Evolutionary conservation across 2,888 invertebrate species (phyloP).

Genomic region (Lissonota sp.): DNA sequence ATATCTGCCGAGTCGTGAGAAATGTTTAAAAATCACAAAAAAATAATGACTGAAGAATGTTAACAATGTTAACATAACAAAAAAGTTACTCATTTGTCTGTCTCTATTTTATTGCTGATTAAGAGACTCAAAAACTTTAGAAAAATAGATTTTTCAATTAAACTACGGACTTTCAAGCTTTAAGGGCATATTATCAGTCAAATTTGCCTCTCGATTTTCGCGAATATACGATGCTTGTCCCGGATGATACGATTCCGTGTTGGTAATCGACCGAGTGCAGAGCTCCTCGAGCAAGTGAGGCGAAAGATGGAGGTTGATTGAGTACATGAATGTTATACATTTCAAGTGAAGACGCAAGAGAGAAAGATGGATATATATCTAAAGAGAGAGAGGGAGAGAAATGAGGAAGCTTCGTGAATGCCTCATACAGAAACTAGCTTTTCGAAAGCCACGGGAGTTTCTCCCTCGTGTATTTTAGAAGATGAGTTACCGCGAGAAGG

Average conservation of each 20-base stretch:
- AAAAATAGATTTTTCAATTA: too few relatives aligned
- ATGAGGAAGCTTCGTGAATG: slow-evolving; percentile 26
- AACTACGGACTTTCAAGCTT: too few relatives aligned
- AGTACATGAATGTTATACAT: slow-evolving; percentile 47
- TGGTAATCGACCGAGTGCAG: slow-evolving; percentile 18
- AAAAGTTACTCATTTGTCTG: too few relatives aligned
- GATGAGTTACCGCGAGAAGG: slow-evolving; percentile 74
- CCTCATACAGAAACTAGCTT: slow-evolving; percentile 25
- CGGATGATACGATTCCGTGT: slow-evolving; percentile 20
- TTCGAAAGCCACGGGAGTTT: slow-evolving; percentile 45
- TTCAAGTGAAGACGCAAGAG: slow-evolving; percentile 31
- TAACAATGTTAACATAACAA: too few relatives aligned
- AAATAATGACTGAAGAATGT: too few relatives aligned
- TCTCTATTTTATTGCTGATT: too few relatives aligned
- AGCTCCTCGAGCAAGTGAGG: slow-evolving; percentile 3
- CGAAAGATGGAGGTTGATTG: slow-evolving; percentile 38
- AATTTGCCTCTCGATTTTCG: too few relatives aligned
- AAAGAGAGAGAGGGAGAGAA: slow-evolving; percentile 16
- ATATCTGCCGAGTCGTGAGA: too few relatives aligned
- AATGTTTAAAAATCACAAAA: too few relatives aligned
- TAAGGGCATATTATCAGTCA: too few relatives aligned
- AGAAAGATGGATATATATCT: slow-evolving; percentile 1
- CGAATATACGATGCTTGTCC: too few relatives aligned
- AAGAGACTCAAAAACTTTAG: too few relatives aligned
- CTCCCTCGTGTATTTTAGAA: slow-evolving; percentile 66